A percentile compares a stretch with the other conserved stretches of the same genome.
These are phyloP conservation scores for Venusia cambrica DNA, from an alignment of 2,888 invertebrate species.

Conservation along the genomic window DNA sequence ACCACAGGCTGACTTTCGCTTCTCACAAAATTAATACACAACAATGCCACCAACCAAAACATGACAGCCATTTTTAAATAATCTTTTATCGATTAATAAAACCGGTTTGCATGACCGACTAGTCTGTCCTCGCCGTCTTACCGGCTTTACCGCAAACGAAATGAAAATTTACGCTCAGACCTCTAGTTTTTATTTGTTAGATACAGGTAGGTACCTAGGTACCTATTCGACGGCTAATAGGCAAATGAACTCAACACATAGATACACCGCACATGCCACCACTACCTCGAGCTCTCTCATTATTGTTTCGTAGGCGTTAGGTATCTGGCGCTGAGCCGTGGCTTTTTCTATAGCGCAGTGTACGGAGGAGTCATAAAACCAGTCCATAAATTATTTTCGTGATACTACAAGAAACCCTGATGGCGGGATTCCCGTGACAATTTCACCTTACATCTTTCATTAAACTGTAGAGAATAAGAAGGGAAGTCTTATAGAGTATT, in stretches of 20 bases:
- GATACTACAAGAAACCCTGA: no score
- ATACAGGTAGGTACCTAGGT: no score
- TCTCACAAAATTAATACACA: constrained; percentile 33
- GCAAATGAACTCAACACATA: constrained; percentile 35
- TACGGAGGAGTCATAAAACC: no score
- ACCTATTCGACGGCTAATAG: constrained; percentile 30
- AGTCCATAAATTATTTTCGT: no score
- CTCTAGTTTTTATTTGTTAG: constrained; percentile 49
- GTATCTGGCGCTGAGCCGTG: background rate
- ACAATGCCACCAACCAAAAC: constrained; percentile 11
- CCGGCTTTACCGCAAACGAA: constrained; percentile 45
- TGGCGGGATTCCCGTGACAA: no score
- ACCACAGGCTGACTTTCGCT: constrained; percentile 44
- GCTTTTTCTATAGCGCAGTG: constrained; percentile 3
- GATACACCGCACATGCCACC: constrained; percentile 3
- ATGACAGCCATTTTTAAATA: constrained; percentile 22
- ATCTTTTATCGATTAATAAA: constrained; percentile 23
- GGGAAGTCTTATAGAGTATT: no score
- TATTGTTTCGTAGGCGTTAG: constrained; percentile 1
- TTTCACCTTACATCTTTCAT: no score
- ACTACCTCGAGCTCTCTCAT: constrained; percentile 9
- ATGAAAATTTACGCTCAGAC: constrained; percentile 42
- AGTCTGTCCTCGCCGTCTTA: constrained; percentile 36
- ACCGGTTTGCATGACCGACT: constrained; percentile 36
- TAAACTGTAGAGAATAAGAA: no score